phyloP scores from a whole-genome alignment of 1,140 invertebrate genomes.

The Listronotus oregonensis region DNA sequence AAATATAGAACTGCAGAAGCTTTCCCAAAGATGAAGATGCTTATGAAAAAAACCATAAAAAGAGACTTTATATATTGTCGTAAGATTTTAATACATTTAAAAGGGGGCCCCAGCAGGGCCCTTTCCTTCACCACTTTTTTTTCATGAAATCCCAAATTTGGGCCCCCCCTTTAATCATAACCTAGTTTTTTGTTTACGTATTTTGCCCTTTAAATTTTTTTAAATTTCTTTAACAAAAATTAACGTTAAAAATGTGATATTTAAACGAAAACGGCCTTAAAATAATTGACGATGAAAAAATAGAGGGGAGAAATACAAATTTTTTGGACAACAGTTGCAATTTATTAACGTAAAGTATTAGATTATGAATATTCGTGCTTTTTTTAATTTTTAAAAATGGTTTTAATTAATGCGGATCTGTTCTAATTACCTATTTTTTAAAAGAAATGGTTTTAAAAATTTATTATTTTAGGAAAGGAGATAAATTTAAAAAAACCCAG shows the following conservation, averaged over 20 bases:
- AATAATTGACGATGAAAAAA: conserved; percentile 22
- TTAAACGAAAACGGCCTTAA: conserved; percentile 10
- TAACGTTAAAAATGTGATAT: not conserved
- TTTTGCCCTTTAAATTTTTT: conserved; percentile 11
- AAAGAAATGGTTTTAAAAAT: not conserved
- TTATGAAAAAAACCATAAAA: conserved; percentile 51
- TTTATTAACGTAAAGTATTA: conserved; percentile 33
- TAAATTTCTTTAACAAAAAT: conserved; percentile 17
- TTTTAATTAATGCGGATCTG: conserved; percentile 3
- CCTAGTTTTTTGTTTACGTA: conserved; percentile 24
- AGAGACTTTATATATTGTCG: conserved; percentile 49
- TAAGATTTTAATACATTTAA: conserved; percentile 25
- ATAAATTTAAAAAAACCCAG: conserved; percentile 64
- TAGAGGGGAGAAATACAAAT: conserved; percentile 16
- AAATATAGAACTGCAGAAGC: conserved; percentile 56
- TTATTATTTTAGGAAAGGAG: conserved; percentile 59
- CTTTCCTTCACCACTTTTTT: not conserved
- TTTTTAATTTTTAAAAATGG: conserved; percentile 24
- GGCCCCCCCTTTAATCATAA: not conserved
- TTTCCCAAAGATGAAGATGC: conserved; percentile 48
- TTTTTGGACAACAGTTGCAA: conserved; percentile 30
- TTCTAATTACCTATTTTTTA: not conserved
- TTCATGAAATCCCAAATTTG: not conserved
- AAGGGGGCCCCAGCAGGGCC: not conserved
- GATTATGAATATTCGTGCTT: conserved; percentile 2